Evolutionary conservation across 37 sponge, comb jelly and placozoan genomes (phyloP).

Genomic region (Beroe forskalii): DNA sequence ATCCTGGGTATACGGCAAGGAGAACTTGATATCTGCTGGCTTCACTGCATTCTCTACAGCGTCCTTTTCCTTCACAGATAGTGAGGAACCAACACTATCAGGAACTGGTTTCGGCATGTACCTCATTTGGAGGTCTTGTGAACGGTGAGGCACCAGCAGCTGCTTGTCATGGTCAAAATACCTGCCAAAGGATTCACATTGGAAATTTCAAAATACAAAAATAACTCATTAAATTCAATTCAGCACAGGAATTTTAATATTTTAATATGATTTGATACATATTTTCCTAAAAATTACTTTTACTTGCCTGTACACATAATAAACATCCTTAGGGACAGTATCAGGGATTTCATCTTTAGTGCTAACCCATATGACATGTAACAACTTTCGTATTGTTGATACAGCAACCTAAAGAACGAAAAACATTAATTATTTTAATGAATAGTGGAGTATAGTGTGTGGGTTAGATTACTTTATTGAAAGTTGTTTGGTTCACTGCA

Average conservation of each 20-base stretch:
- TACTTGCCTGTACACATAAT: constrained; percentile 38
- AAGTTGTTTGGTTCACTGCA: too few species aligned
- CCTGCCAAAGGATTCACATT: neutral
- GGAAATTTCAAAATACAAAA: too few species aligned
- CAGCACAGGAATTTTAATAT: too few species aligned
- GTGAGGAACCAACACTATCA: neutral
- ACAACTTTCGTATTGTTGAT: neutral
- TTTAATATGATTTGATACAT: too few species aligned
- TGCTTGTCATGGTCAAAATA: constrained; percentile 56
- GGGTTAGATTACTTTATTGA: too few species aligned
- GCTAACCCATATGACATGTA: constrained; percentile 9
- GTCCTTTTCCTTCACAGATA: neutral
- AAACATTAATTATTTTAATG: neutral
- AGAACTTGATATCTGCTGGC: constrained; percentile 9
- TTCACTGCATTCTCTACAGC: neutral
- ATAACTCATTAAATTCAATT: too few species aligned
- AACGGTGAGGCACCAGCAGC: neutral
- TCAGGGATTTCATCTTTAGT: constrained; percentile 49
- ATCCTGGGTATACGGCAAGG: neutral
- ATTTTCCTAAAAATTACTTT: too few species aligned
- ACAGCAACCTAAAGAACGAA: neutral
- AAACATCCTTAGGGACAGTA: constrained; percentile 15
- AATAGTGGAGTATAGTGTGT: too few species aligned
- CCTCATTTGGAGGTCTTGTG: neutral
- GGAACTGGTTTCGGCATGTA: constrained; percentile 34